A percentile compares a stretch with the other conserved stretches of the same genome.
phyloP scores from a whole-genome alignment of 2,113 vertebrate species.

The Protomyctophum bolini region DNA sequence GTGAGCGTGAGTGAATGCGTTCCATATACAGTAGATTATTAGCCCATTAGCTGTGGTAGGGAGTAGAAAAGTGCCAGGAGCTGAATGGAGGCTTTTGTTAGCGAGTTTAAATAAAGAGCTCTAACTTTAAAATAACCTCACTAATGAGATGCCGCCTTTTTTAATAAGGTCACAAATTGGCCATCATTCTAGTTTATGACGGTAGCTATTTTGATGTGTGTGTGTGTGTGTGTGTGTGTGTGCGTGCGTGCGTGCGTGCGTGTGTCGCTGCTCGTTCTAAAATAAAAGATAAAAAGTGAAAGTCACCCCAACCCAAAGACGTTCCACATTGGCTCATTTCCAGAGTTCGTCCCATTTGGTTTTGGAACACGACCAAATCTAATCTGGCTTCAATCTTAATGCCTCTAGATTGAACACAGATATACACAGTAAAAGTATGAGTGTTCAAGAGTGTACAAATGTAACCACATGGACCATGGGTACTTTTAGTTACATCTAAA shows the following conservation, averaged over 20 bases:
- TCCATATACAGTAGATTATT: background rate
- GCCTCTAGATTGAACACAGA: no score
- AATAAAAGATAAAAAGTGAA: no score
- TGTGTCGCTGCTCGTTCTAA: no score
- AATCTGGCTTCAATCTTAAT: background rate
- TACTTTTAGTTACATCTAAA: no score
- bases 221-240: background rate
- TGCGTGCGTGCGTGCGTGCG: background rate
- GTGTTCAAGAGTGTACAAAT: no score
- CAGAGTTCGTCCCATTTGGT: background rate
- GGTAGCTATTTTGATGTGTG: constrained; percentile 28
- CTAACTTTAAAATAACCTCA: constrained; percentile 36
- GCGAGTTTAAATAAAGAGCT: constrained; percentile 41
- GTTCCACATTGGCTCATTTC: constrained; percentile 2
- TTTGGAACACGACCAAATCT: background rate
- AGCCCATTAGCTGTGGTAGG: constrained; percentile 23
- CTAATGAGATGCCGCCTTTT: constrained; percentile 41
- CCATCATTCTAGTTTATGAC: constrained; percentile 23
- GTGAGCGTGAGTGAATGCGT: background rate
- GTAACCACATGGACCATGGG: no score
- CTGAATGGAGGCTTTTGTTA: constrained; percentile 38
- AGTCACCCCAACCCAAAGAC: background rate
- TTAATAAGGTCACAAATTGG: constrained; percentile 51
- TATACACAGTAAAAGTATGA: no score
- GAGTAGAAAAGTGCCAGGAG: constrained; percentile 2